Evolutionary conservation across 2,888 invertebrate species (phyloP).

Genomic region (Ectemnius lituratus): DNA sequence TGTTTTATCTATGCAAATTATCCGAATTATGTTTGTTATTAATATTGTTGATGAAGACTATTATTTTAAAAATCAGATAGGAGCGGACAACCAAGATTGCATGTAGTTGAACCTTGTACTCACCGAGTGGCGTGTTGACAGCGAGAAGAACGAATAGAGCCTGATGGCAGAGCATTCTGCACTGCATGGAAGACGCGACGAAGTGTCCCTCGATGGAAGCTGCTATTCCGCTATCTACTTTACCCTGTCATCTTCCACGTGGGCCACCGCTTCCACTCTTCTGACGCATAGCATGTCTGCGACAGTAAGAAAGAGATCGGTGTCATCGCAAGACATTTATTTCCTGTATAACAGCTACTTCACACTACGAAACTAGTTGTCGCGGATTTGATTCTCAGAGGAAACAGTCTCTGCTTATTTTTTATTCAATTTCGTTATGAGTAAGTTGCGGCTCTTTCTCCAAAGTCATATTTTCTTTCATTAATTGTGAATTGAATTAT

Average conservation of each 20-base stretch:
- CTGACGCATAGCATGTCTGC: conserved; percentile 65
- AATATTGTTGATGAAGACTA: background rate
- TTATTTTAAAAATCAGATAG: background rate
- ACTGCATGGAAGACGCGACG: conserved; percentile 57
- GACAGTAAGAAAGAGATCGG: conserved; percentile 33
- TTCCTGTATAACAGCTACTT: background rate
- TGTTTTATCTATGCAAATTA: background rate
- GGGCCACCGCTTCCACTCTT: conserved; percentile 63
- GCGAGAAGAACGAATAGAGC: conserved; percentile 70
- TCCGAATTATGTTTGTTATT: background rate
- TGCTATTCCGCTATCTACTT: conserved; percentile 66
- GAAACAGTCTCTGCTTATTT: no score
- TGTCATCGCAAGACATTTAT: no score
- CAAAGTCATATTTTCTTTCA: no score
- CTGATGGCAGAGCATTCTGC: conserved; percentile 73
- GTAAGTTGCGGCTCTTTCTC: no score
- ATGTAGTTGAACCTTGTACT: conserved; percentile 48
- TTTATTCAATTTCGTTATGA: no score
- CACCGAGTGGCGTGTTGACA: conserved; percentile 75
- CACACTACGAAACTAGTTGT: no score
- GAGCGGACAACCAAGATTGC: conserved; percentile 8
- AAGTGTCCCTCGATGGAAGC: conserved; percentile 62
- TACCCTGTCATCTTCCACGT: conserved; percentile 68
- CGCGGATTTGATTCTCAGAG: no score
- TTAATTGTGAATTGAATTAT: no score